Evolutionary conservation across 2,888 invertebrate species (phyloP).

Genomic region (Ochropleura leucogaster): DNA sequence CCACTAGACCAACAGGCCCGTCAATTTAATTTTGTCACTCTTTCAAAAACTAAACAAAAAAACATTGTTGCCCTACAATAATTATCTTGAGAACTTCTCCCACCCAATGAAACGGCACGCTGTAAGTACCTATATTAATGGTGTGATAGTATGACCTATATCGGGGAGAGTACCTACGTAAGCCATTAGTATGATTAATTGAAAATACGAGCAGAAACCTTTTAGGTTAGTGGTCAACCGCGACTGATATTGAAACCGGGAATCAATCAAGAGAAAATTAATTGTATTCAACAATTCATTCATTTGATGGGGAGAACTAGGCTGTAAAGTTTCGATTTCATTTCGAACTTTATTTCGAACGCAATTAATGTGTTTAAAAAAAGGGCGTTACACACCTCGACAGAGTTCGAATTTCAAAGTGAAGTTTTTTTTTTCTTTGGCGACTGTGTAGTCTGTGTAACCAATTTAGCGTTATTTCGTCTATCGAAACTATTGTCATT

Average conservation of each 20-base stretch:
- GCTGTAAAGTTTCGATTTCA: not conserved
- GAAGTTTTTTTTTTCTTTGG: not conserved
- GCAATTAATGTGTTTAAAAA: not conserved
- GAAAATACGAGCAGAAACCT: slow-evolving; percentile 36
- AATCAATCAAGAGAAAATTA: slow-evolving; percentile 1
- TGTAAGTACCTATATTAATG: slow-evolving; percentile 20
- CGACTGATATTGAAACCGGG: slow-evolving; percentile 11
- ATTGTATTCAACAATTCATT: not conserved
- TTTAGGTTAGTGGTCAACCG: slow-evolving; percentile 27
- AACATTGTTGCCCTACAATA: not conserved
- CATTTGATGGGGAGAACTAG: not conserved
- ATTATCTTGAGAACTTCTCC: slow-evolving; percentile 6
- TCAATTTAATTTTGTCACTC: no score
- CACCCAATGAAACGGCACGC: not conserved
- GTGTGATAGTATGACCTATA: slow-evolving; percentile 48
- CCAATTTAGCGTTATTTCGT: no score
- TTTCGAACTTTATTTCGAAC: not conserved
- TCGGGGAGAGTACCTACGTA: slow-evolving; percentile 11
- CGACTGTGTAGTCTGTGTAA: no score
- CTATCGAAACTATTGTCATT: not conserved
- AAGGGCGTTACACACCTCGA: not conserved
- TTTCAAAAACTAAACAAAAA: not conserved
- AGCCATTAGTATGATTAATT: slow-evolving; percentile 56
- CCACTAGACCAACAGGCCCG: no score
- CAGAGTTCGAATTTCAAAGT: slow-evolving; percentile 1